Base-by-base conservation (phyloP, 2,888 invertebrate species). In the Microchrysa polita region DNA sequence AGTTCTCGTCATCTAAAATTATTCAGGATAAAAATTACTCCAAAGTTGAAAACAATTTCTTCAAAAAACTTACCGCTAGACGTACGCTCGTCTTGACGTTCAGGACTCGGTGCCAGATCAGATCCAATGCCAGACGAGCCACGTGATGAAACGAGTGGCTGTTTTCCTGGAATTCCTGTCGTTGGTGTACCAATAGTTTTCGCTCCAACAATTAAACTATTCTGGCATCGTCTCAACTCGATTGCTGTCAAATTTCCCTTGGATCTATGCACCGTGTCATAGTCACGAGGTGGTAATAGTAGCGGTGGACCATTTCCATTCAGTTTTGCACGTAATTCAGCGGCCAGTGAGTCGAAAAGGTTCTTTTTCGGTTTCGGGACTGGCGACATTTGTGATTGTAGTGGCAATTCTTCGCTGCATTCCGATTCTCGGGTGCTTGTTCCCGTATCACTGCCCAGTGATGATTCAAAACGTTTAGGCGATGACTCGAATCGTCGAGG, bases 101-200 rank as follows among this genome's bases (percentile, higher is more conserved):
- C 92, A 0, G 94, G 94, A 73, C 93, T 94, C 0, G 93, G 94
- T 0, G 95, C 94, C 81, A 95, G 89, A 80, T 95, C 95, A 14
- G 94, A 94, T 10, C 95, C 95, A 72, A 95, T 95, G 0, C 95
- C 95, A 5, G 93, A 93, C 78, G 94, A 94, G 0, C 93, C 93
- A 0, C 94, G 93, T 12, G 93, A 92, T 1, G 91, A 90, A 79
- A 90, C 90, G 23, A 55, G 20, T 5, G 65, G 65, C 48, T 59
- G 74, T 23, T 72, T 86, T 79, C 79, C 69, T 4, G 57, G 10
- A 7, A 20, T 16, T 1, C 57, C 57, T 84, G 4, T 87, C 86
- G 16, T 12, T 0, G 23, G 23, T 84, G 4, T 87, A 86, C 20
- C 48, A 40, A 80, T 77, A 59, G 79, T 78, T 16, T 80, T 77